Base-by-base conservation (phyloP, 2,797 vertebrate genomes). In the Champsocephalus esox region DNA sequence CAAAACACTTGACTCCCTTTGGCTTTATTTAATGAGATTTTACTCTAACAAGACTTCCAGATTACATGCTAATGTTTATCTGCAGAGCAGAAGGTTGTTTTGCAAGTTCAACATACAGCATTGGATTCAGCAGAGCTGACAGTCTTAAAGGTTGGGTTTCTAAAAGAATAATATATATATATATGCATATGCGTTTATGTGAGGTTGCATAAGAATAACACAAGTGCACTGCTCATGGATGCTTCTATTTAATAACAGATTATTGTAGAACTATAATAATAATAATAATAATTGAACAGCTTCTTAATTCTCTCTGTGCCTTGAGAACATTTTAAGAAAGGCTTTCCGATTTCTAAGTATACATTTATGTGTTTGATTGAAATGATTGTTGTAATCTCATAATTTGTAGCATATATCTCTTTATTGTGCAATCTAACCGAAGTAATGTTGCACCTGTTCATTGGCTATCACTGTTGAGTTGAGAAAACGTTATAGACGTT, bases 21-120 rank as follows among this genome's bases (percentile, higher is more conserved):
- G 17, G 19, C 71, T 76, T 51, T 57, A 56, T 77, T 74, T 49
- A 50, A 73, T 70, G 44, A 59, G 49, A 67, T 78, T 64, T 70
- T 60, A 60, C 66, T 78, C 60, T 71, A 57, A 82, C 21, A 50
- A 66, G 66, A 49, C n/a, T 38, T 57, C 3, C 2, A n/a, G 13
- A 68, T 64, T 60, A n/a, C 56, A 70, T 54, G 21, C 21, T n/a
- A 49, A 62, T 69, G 21, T 44, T 48, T n/a, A 17, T 69, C 17
- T 34, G 43, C 44, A 6, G 54, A 0, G 2, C 21, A 51, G 12
- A 46, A 19, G 28, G 43, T 48, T 75, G 48, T 34, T 64, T 60
- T 71, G 44, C 19, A 51, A 32, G 12, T 62, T 52, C 41, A 21
- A 55, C 19, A 24, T 17, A 13, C 28, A 34, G 10, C 12, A 0